Conservation (phyloP, 1,140 invertebrate species). For the Tetranychus urticae region DNA sequence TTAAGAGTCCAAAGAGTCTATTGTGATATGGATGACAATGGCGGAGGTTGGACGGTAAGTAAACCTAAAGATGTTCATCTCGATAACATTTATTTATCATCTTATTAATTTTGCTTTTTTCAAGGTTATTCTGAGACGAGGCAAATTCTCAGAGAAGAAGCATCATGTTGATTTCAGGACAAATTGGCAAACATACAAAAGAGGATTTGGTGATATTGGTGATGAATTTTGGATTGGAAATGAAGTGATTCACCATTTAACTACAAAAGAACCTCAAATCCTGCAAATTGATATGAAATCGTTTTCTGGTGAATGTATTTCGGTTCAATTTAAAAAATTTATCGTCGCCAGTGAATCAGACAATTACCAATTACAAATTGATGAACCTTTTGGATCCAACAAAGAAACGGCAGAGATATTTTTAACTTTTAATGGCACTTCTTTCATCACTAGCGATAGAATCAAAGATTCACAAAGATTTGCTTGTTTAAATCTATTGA, state of each 20-base stretch:
- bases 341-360: constrained; percentile 2
- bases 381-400: not conserved
- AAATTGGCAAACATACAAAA: constrained; percentile 81
- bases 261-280: constrained; percentile 68
- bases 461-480: not conserved
- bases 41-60: constrained; percentile 81
- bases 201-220: constrained; percentile 53
- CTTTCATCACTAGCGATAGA: not conserved
- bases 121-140: constrained; percentile 63
- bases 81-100: not conserved
- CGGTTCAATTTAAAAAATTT: constrained; percentile 9
- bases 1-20: constrained; percentile 27
- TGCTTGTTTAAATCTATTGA: not conserved
- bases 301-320: constrained; percentile 76
- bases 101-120: not conserved
- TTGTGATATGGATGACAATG: constrained; percentile 59
- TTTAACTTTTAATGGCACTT: not conserved
- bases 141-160: constrained; percentile 48
- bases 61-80: not conserved
- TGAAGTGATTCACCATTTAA: constrained; percentile 78
- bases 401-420: not conserved
- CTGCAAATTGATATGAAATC: constrained; percentile 69
- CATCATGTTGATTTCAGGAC: constrained; percentile 60
- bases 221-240: constrained; percentile 80
- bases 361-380: constrained; percentile 6